Percentiles rank a stretch among this genome's conserved stretches.
These are phyloP conservation scores for Lophotriccus pileatus DNA, from an alignment of 2,797 vertebrate genomes.

Conservation along the genomic window DNA sequence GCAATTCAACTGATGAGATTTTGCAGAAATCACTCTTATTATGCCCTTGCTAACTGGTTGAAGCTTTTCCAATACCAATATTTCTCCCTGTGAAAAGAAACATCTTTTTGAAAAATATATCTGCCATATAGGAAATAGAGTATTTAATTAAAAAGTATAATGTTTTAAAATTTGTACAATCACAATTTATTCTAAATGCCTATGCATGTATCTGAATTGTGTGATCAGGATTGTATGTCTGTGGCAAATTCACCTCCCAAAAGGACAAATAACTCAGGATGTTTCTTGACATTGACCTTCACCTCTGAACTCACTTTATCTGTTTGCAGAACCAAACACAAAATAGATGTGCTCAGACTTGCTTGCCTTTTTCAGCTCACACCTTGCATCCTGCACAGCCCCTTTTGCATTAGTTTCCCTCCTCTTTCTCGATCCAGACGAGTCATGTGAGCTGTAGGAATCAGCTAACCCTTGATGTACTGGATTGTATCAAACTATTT, in stretches of 20 bases:
- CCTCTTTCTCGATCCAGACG: background rate
- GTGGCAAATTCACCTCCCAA: background rate
- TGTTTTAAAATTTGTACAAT: background rate
- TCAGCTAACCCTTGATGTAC: background rate
- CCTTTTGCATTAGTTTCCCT: background rate
- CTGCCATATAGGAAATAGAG: background rate
- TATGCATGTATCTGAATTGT: background rate
- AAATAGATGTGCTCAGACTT: background rate
- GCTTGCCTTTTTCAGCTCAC: background rate
- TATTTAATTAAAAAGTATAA: background rate
- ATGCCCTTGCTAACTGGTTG: background rate
- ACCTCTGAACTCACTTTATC: background rate
- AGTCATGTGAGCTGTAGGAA: background rate
- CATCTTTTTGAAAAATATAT: fast-evolving
- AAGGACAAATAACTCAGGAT: background rate
- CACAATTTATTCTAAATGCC: background rate
- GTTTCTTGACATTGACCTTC: background rate
- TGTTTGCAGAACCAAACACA: background rate
- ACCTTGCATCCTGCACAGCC: background rate
- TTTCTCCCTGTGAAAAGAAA: background rate
- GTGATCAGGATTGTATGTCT: background rate
- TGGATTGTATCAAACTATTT: background rate
- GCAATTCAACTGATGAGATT: background rate
- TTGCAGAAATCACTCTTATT: background rate
- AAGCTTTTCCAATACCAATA: background rate